phyloP scores from a whole-genome alignment of 2,888 invertebrate genomes.

The Podotricha telesiphe region DNA sequence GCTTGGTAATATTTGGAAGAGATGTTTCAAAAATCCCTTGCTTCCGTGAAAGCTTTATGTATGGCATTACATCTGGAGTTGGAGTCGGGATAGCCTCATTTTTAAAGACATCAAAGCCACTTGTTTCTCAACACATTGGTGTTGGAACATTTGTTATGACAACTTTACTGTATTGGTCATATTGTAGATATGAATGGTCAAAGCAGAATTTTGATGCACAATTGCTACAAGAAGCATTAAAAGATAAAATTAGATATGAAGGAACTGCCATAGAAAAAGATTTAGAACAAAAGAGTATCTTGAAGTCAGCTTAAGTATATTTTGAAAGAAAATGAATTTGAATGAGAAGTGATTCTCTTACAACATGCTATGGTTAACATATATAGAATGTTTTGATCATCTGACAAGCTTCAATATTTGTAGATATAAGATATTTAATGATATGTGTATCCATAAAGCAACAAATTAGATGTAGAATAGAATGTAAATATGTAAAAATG shows the following conservation, averaged over 20 bases:
- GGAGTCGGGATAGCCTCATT: constrained; percentile 87
- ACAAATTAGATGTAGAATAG: background rate
- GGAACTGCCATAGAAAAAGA: constrained; percentile 84
- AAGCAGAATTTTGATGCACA: constrained; percentile 86
- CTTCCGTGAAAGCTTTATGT: constrained; percentile 89
- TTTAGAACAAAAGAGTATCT: constrained; percentile 69
- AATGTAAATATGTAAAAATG: background rate
- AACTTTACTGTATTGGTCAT: constrained; percentile 87
- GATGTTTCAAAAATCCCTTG: constrained; percentile 91
- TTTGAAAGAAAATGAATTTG: background rate
- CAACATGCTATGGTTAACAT: background rate
- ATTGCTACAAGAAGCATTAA: constrained; percentile 85
- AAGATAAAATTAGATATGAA: constrained; percentile 84
- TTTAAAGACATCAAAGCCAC: constrained; percentile 88
- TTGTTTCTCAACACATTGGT: constrained; percentile 85
- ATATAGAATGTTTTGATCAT: background rate
- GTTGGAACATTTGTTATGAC: constrained; percentile 86
- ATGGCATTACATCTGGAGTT: constrained; percentile 88
- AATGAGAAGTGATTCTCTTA: background rate
- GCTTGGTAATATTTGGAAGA: constrained; percentile 86
- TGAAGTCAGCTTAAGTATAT: constrained; percentile 60
- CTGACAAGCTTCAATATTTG: background rate
- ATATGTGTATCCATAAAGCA: background rate
- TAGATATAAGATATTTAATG: background rate
- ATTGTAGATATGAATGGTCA: constrained; percentile 88